phyloP scores from a whole-genome alignment of 2,797 vertebrate genomes.

The Momotus momota region DNA sequence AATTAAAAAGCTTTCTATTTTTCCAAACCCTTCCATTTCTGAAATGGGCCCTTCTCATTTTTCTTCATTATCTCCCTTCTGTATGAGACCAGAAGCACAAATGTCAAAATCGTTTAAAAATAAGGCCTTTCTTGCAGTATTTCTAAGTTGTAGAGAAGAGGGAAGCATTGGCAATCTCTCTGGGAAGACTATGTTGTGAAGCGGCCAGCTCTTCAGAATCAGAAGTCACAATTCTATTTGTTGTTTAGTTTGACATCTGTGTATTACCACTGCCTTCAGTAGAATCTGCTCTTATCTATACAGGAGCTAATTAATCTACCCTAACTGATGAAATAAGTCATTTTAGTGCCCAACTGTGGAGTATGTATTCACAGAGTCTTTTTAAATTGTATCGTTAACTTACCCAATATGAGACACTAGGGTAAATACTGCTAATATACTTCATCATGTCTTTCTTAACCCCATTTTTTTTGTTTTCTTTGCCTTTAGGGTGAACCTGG shows the following conservation, averaged over 20 bases:
- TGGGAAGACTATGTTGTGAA: background rate
- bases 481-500: constrained; percentile 88
- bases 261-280: background rate
- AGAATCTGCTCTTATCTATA: background rate
- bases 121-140: background rate
- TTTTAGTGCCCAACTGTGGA: background rate
- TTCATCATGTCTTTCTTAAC: constrained; percentile 7
- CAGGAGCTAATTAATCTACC: background rate
- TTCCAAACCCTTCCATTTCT: background rate
- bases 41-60: background rate
- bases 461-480: background rate
- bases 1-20: background rate
- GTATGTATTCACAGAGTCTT: background rate
- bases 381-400: background rate
- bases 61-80: background rate
- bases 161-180: background rate
- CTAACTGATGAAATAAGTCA: background rate
- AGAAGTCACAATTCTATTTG: background rate
- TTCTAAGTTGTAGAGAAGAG: background rate
- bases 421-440: background rate
- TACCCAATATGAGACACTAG: background rate
- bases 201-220: background rate
- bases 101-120: background rate
- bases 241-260: background rate
- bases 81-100: background rate